Percentiles rank a stretch among this genome's conserved stretches.
phyloP scores from a whole-genome alignment of 2,888 invertebrate genomes.

The Calephelis perditalis region DNA sequence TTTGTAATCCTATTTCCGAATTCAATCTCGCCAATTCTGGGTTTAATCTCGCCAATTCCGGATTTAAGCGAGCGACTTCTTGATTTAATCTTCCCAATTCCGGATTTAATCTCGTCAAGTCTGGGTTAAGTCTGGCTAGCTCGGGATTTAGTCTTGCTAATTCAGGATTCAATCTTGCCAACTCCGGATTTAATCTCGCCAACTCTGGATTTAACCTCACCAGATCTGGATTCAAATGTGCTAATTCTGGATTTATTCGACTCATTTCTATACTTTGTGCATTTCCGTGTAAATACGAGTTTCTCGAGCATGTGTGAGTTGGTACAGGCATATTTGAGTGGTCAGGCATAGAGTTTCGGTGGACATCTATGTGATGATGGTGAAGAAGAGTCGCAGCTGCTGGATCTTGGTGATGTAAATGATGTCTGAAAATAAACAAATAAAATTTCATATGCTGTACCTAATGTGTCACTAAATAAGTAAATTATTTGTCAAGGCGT shows the following conservation, averaged over 20 bases:
- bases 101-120: conserved; percentile 35
- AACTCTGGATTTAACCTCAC: conserved; percentile 37
- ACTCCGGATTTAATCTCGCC: conserved; percentile 35
- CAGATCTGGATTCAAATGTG: conserved; percentile 38
- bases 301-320: conserved; percentile 50
- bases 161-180: conserved; percentile 33
- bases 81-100: conserved; percentile 38
- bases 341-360: conserved; percentile 41
- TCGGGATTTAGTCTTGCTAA: conserved; percentile 38
- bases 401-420: conserved; percentile 63
- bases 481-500: no score
- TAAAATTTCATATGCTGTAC: no score
- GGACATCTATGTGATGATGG: conserved; percentile 62
- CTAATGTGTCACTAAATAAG: no score
- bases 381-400: conserved; percentile 65
- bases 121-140: conserved; percentile 35
- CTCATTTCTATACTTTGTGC: conserved; percentile 30
- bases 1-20: conserved; percentile 31
- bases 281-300: conserved; percentile 46
- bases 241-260: conserved; percentile 37
- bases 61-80: conserved; percentile 37
- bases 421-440: conserved; percentile 47
- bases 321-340: conserved; percentile 45
- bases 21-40: conserved; percentile 37
- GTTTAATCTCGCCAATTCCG: conserved; percentile 38